Base-by-base conservation (phyloP, 2,113 vertebrate genomes). In the Pseudolaguvia tuberculata region DNA sequence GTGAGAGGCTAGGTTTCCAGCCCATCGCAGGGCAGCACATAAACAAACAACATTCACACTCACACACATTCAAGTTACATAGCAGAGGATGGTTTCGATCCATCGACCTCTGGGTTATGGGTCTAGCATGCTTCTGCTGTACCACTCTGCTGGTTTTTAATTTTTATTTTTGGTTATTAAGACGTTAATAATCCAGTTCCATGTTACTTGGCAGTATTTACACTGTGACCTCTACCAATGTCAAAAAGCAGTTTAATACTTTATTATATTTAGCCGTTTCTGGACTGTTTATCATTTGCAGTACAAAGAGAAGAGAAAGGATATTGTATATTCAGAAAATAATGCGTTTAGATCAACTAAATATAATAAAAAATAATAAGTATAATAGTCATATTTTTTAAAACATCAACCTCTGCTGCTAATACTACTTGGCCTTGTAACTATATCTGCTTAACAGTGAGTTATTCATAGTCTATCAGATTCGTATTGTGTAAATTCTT, bases 221-320 rank as follows among this genome's bases (percentile, higher is more conserved):
- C 13, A 17, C 68, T 23, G 70, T 80, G 79, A 77, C 75, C 75
- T 80, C 79, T 80, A 65, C 70, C 73, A 71, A 70, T 56, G 20
- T 50, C 45, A 70, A 51, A 72, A 55, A 52, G 74, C 59, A 57
- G 35, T 39, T 51, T 21, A 10, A 31, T 55, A 11, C 42, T 25
- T 18, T 31, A 31, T 18, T 12, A n/a, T 67, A 73, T 45, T 66
- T 20, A 9, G 21, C 55, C 51, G 27, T 59, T 76, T 29, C 25
- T 58, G 45, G 45, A 51, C 0, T 75, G 31, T 65, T n/a, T 62
- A 31, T 67, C 31, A 67, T 56, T 67, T 75, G 53, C 12, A 58
- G 4, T 25, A 31, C 4, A 20, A 42, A 56, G 8, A 50, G 39
- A 68, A 29, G 31, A 68, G 48, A 68, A 63, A 39, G 72, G n/a